Evolutionary conservation across 1,140 invertebrate species (phyloP), one percentile per base, ranked within the genome.

Genomic region (Armadillidium nasatum): DNA sequence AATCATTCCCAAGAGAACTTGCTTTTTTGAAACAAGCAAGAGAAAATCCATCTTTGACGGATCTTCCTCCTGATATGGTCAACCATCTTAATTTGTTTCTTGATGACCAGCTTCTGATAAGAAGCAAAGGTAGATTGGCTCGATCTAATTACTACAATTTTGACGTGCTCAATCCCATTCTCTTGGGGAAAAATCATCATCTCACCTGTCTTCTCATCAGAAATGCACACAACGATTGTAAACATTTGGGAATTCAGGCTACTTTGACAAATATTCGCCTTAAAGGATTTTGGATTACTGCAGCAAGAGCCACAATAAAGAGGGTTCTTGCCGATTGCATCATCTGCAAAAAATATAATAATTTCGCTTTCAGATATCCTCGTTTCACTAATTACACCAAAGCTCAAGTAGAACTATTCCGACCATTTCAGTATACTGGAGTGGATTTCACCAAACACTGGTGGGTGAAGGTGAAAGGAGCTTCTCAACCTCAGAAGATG

Each of bases 371-470:
- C 44, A 66, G 11, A 23, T 74, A 66, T 23, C 73, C 73, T 11
- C 45, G 9, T 4, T n/a, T 72, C 13, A 74, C 73, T 6, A 54
- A 74, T 11, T 72, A 9, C 6, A 44, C 60, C 9, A 13, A n/a
- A 7, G 22, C 44, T 72, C 44, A 44, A 73, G 73, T 74, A 2
- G 60, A 74, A 19, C 19, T 73, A 4, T 43, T 72, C 10, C 44
- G 60, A 4, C 73, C 73, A 6, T 74, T 74, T 69, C 7, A 73
- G 21, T 46, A 74, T 10, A 68, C 44, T 10, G 44, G 44, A 22
- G 73, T 74, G 10, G 73, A 74, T 44, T 69, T 45, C 45, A 74
- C 54, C 10, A 46, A 46, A 19, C 73, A 66, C 13, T 73, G 44
- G n/a, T 74, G 19, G 45, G 21, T 68, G 11, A 73, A 68, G 7